Conservation (phyloP, 2,797 vertebrate species). For the Anisognathus igniventris region DNA sequence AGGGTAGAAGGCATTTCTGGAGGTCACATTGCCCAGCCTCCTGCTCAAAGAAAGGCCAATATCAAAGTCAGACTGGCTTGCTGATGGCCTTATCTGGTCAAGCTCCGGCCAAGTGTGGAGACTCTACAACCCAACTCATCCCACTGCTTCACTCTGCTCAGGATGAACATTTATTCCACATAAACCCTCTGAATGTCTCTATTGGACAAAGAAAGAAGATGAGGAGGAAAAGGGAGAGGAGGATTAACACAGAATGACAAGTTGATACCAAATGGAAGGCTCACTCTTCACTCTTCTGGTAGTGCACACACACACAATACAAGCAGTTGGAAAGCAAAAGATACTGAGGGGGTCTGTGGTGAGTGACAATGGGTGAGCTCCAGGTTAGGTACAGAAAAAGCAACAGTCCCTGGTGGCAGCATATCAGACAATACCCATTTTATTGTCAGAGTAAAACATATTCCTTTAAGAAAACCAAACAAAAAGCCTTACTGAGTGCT, state of each 20-base stretch:
- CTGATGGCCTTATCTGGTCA: background rate
- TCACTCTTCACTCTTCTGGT: background rate
- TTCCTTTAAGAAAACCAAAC: constrained; percentile 39
- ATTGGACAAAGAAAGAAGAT: background rate
- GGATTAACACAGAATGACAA: background rate
- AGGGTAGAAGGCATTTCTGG: background rate
- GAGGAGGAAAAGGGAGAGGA: background rate
- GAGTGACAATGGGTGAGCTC: background rate
- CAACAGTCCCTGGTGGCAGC: background rate
- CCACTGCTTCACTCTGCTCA: background rate
- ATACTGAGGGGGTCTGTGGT: background rate
- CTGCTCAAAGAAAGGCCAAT: background rate
- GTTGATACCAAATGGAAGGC: background rate
- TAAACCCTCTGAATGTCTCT: background rate
- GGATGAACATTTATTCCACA: background rate
- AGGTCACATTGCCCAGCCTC: background rate
- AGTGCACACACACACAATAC: background rate
- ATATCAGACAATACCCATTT: background rate
- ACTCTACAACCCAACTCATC: accelerated
- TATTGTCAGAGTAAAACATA: background rate
- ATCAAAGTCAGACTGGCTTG: background rate
- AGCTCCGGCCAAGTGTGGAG: background rate
- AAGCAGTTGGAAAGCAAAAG: background rate
- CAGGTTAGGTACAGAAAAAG: constrained; percentile 21
- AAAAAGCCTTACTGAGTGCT: background rate